These are phyloP conservation scores for Prolemur simus DNA, from an alignment of 2,113 vertebrate species.

Conservation along the genomic window DNA sequence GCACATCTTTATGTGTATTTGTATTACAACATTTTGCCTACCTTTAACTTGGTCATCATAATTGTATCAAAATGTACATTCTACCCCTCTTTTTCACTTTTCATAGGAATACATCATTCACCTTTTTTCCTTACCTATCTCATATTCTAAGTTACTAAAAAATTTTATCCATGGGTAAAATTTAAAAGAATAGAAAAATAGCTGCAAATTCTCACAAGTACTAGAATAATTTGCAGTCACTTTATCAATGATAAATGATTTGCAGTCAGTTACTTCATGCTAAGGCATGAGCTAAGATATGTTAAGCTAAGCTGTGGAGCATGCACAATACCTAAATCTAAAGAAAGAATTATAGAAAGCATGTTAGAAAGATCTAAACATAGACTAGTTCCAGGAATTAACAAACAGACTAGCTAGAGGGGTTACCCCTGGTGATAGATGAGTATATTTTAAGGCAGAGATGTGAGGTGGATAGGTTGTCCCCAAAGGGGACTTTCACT, in stretches of 20 bases:
- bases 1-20: background rate
- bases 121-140: background rate
- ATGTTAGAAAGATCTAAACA: background rate
- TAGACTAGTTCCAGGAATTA: background rate
- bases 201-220: background rate
- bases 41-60: background rate
- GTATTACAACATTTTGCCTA: background rate
- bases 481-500: background rate
- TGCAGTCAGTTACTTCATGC: background rate
- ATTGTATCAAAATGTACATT: background rate
- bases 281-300: background rate
- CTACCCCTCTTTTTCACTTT: background rate
- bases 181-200: background rate
- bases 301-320: background rate
- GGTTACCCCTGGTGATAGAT: background rate
- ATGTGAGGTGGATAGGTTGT: background rate
- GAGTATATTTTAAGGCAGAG: background rate
- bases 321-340: background rate
- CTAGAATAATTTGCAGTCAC: background rate
- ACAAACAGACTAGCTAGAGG: background rate
- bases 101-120: background rate
- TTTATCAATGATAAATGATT: background rate
- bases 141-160: constrained; percentile 28
- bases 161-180: background rate
- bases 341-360: background rate